These are phyloP conservation scores for Pemphredon lugubris DNA, from an alignment of 2,888 invertebrate genomes.

Conservation along the genomic window DNA sequence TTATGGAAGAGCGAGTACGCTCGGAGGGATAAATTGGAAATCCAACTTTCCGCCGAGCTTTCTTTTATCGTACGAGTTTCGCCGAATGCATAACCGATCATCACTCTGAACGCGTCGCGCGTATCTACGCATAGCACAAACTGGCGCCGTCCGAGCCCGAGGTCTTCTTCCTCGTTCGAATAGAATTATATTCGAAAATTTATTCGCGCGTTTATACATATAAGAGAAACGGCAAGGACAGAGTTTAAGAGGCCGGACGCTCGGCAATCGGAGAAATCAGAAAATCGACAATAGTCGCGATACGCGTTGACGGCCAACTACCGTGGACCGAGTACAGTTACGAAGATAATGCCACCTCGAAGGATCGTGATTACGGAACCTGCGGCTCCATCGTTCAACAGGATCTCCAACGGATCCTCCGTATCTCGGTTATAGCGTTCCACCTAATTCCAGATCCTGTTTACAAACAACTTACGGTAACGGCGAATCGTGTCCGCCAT, in stretches of 20 bases:
- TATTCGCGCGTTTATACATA: too few relatives aligned
- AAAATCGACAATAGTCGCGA: constrained; percentile 28
- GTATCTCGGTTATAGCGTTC: constrained; percentile 57
- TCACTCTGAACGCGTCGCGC: too few relatives aligned
- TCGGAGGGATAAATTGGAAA: constrained; percentile 9
- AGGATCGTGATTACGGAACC: constrained; percentile 62
- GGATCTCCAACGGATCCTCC: constrained; percentile 58
- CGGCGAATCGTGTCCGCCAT: constrained; percentile 15
- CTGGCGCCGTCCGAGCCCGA: too few relatives aligned
- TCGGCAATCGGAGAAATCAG: constrained; percentile 35
- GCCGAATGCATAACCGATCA: constrained; percentile 45
- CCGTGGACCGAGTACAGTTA: constrained; percentile 58
- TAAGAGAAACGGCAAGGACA: too few relatives aligned
- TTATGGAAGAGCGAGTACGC: neutral
- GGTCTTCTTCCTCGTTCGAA: too few relatives aligned
- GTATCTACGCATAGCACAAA: too few relatives aligned
- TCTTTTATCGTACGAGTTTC: constrained; percentile 36
- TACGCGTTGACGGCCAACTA: constrained; percentile 19
- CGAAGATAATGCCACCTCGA: constrained; percentile 62
- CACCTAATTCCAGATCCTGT: constrained; percentile 62
- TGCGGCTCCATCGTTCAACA: constrained; percentile 59
- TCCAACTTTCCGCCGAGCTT: constrained; percentile 15
- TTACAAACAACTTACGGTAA: constrained; percentile 52
- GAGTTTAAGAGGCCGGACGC: neutral
- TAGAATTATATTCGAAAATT: too few relatives aligned